These are phyloP conservation scores for Lottia gigantea DNA, from an alignment of 2,888 invertebrate species.

Conservation along the genomic window DNA sequence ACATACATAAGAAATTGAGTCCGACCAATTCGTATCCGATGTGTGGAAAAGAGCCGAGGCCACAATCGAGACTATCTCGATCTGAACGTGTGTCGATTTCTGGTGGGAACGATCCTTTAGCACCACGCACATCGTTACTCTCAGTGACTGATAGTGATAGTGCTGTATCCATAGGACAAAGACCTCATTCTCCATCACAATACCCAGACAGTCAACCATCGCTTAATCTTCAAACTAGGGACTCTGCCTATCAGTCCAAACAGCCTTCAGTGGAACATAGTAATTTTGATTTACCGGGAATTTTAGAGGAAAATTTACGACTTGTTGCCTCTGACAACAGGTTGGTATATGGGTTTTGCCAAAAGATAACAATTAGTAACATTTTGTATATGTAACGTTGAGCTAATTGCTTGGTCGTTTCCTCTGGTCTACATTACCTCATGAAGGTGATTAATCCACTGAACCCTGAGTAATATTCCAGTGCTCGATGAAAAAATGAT, in stretches of 20 bases:
- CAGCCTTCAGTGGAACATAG: conserved; percentile 49
- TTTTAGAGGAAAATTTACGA: background rate
- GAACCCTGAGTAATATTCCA: no score
- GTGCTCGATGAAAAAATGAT: no score
- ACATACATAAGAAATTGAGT: background rate
- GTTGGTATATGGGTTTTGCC: background rate
- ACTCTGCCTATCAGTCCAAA: conserved; percentile 60
- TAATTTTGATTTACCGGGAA: background rate
- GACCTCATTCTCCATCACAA: conserved; percentile 5
- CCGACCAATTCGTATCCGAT: background rate
- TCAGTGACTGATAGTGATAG: conserved; percentile 35
- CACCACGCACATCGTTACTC: background rate
- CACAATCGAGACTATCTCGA: background rate
- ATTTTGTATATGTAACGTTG: no score
- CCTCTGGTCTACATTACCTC: no score
- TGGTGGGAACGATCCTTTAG: background rate
- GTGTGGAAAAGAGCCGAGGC: background rate
- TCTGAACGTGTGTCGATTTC: background rate
- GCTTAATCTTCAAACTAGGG: conserved; percentile 25
- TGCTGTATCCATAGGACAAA: conserved; percentile 26
- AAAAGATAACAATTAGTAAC: no score
- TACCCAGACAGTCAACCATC: background rate
- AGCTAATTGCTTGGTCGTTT: no score
- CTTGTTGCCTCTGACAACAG: background rate
- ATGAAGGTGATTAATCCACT: no score